Base-by-base conservation (phyloP, 2,113 vertebrate species). In the Centrocercus urophasianus region DNA sequence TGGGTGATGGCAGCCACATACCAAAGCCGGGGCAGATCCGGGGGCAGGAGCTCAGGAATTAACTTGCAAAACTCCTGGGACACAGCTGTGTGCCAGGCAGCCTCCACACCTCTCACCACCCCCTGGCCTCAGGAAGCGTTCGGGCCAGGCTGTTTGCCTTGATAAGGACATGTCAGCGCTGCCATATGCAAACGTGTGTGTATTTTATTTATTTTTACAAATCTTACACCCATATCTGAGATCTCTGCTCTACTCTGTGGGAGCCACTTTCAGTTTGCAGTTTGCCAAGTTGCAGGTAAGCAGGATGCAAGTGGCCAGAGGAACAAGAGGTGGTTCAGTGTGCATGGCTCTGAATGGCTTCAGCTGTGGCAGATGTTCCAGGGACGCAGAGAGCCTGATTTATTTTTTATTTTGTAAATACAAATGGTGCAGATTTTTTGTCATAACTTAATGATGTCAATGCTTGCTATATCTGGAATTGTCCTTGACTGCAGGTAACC, bases 271-370 rank as follows among this genome's bases (percentile, higher is more conserved):
- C 32, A 24, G 79, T 90, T 69, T 56, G 36, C 42, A 84, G 27
- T 61, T 91, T 95, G 75, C 75, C 88, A 71, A 32, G 64, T 38
- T 69, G 82, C 88, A 81, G 72, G 85, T 66, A 88, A 45, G 28
- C 0, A 14, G 56, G 52, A 48, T 83, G 71, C 56, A 60, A 38
- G 42, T 86, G 72, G 40, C 82, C 34, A 65, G 11, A 86, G 84
- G 52, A 92, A 77, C 91, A 81, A 74, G 89, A 74, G 65, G 32
- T 50, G 45, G 32, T 83, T 78, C 64, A 43, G 3, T 0, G 1
- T 34, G 36, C 20, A 10, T 1, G 11, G 45, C 54, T 92, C 56
- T 0, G 2, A 43, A 24, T 36, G 11, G 54, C 77, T 70, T 77
- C 93, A 92, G 63, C 22, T 14, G 3, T 71, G 30, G 69, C 67